Conservation (phyloP, 2,888 invertebrate species). For the Dastarcus helophoroides region DNA sequence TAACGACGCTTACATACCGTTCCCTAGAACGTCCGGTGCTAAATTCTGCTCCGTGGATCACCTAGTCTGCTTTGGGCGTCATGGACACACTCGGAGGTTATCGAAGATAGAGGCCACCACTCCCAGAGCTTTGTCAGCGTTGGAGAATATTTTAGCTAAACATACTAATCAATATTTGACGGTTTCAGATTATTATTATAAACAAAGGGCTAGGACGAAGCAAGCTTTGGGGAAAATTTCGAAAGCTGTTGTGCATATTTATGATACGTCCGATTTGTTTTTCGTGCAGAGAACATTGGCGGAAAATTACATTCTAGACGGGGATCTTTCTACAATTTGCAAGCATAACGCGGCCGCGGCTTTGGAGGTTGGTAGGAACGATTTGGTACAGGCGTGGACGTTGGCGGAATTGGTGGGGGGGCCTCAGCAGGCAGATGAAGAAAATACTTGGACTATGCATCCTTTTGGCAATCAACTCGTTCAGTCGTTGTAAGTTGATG, state of each 20-base stretch:
- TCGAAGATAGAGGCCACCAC: conserved; percentile 67
- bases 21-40: conserved; percentile 87
- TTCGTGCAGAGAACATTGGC: conserved; percentile 72
- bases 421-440: conserved; percentile 43
- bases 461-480: conserved; percentile 80
- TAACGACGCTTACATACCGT: conserved; percentile 77
- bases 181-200: conserved; percentile 66
- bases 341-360: conserved; percentile 71
- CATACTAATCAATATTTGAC: conserved; percentile 23
- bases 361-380: conserved; percentile 58
- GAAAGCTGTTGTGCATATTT: conserved; percentile 57
- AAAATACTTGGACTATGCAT: conserved; percentile 66
- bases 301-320: conserved; percentile 64
- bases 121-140: conserved; percentile 65
- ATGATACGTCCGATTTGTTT: conserved; percentile 63
- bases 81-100: conserved; percentile 54
- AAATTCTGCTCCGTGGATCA: conserved; percentile 82
- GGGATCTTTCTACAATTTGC: conserved; percentile 56
- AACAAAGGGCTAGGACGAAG: conserved; percentile 24
- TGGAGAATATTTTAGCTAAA: conserved; percentile 40
- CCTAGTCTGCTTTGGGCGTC: conserved; percentile 76
- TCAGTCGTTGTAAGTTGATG: conserved; percentile 64
- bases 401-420: conserved; percentile 61
- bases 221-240: conserved; percentile 31
- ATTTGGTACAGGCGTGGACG: conserved; percentile 81